Evolutionary conservation across 2,113 vertebrate genomes (phyloP).

Genomic region (Spheniscus mendiculus): DNA sequence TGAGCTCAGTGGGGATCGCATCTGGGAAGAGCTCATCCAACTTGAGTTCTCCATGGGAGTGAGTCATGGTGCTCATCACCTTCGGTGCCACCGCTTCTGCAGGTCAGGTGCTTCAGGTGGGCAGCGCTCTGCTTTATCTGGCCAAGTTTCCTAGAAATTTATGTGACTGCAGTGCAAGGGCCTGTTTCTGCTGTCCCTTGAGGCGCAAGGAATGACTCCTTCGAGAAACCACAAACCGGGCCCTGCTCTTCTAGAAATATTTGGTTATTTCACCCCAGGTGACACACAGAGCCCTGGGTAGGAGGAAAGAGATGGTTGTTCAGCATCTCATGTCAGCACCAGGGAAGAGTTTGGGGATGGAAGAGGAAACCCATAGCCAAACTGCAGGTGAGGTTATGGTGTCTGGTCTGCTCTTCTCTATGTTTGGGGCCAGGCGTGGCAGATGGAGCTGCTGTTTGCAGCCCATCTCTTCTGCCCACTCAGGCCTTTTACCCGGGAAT

Average conservation of each 20-base stretch:
- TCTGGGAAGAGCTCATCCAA: background rate
- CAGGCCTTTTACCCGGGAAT: background rate
- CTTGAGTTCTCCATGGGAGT: background rate
- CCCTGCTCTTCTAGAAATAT: background rate
- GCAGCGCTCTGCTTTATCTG: background rate
- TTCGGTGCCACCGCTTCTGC: background rate
- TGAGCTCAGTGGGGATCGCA: background rate
- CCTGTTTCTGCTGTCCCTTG: background rate
- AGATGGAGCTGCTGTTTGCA: background rate
- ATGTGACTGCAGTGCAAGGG: background rate
- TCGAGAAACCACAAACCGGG: background rate
- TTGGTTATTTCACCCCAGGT: background rate
- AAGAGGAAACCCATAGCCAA: background rate
- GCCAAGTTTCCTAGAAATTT: background rate
- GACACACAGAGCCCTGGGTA: background rate
- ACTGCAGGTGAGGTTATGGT: background rate
- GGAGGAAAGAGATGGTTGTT: background rate
- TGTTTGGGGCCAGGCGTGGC: background rate
- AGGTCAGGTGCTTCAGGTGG: rapidly evolving
- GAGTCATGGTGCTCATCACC: background rate
- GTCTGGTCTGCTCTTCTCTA: background rate
- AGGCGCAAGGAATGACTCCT: background rate
- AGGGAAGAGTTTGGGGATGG: background rate
- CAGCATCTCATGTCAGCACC: background rate
- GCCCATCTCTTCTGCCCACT: background rate